phyloP scores from a whole-genome alignment of 1,140 invertebrate genomes.

The Pogonomyrmex barbatus region DNA sequence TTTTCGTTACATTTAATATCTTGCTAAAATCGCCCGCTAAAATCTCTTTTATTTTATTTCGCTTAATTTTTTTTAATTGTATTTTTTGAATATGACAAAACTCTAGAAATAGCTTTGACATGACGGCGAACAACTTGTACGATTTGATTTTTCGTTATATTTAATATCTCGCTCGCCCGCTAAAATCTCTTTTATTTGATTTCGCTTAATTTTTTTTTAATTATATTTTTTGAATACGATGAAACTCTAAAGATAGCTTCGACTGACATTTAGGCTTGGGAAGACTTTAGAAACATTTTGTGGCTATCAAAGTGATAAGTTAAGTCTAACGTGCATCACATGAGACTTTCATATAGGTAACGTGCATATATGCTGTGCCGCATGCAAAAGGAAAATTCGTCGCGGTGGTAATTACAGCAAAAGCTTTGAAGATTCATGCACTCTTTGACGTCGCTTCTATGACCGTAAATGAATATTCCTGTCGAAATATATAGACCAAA shows the following conservation, averaged over 20 bases:
- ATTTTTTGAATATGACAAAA: neutral
- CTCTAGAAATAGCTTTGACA: no score
- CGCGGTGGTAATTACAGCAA: conserved; percentile 63
- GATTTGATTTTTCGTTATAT: conserved; percentile 18
- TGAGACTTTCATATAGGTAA: conserved; percentile 8
- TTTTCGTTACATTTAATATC: neutral
- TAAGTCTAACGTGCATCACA: neutral
- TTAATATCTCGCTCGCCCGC: neutral
- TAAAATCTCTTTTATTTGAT: neutral
- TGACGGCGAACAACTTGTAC: neutral
- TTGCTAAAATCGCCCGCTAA: neutral
- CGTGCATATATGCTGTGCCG: neutral
- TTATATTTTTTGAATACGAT: neutral
- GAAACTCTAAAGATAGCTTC: neutral
- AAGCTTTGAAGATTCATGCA: conserved; percentile 57
- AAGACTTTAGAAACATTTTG: neutral
- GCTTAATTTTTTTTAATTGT: neutral
- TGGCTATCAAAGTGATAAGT: neutral
- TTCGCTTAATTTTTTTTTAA: neutral
- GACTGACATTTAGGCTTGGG: neutral
- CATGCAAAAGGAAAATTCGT: conserved; percentile 51
- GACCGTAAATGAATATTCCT: conserved; percentile 36
- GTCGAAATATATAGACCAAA: conserved; percentile 46
- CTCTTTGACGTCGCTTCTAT: conserved; percentile 51
- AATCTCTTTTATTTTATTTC: neutral